Conservation (phyloP, 2,888 invertebrate genomes). For the Eurois occulta region DNA sequence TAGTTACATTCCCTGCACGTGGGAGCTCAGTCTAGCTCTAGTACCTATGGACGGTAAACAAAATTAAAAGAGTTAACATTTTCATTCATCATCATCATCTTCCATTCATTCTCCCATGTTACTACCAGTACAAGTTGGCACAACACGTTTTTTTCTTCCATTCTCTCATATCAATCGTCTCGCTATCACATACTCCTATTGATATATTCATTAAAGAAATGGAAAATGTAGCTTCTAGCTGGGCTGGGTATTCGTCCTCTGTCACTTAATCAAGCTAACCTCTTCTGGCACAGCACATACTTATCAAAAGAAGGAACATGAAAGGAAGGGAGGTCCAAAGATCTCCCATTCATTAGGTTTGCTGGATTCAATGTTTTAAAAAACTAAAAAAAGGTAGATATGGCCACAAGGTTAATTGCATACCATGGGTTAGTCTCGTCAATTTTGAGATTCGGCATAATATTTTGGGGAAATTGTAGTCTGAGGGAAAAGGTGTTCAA, state of each 20-base stretch:
- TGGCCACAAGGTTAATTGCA: too few relatives aligned
- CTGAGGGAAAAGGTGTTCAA: too few relatives aligned
- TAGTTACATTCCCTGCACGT: background rate
- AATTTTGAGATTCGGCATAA: too few relatives aligned
- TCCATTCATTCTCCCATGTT: too few relatives aligned
- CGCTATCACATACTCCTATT: background rate
- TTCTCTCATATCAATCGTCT: background rate
- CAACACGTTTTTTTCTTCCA: background rate
- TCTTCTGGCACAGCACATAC: background rate
- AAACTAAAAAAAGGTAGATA: too few relatives aligned
- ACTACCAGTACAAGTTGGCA: too few relatives aligned
- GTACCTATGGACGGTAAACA: background rate
- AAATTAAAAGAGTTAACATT: background rate
- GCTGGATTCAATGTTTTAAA: background rate
- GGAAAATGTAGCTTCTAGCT: background rate
- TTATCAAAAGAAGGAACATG: background rate
- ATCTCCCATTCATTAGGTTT: background rate
- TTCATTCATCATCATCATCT: background rate
- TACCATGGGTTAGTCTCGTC: too few relatives aligned
- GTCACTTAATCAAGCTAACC: background rate
- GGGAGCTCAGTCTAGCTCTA: background rate
- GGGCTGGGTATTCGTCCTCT: background rate
- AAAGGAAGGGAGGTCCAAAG: background rate
- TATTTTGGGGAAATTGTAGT: too few relatives aligned
- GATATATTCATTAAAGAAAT: background rate